Base-by-base conservation (phyloP, 2,113 vertebrate species). In the Tenebrosternarchus preto region DNA sequence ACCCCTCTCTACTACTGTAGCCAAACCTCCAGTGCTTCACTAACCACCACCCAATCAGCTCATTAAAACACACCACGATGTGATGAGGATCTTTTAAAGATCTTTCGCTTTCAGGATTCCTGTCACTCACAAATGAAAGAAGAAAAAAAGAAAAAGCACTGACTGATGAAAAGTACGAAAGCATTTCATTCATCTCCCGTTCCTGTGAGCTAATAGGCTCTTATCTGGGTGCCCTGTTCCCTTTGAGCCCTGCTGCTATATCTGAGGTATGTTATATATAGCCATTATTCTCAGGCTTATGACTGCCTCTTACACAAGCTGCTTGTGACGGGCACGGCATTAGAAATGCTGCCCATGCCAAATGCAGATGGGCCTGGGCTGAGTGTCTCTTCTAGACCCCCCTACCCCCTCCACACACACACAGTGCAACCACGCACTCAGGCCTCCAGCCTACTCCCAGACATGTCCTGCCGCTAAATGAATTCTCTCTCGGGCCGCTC, bases 241-340 rank as follows among this genome's bases (percentile, higher is more conserved):
- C 75, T 82, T 73, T 83, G 80, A 85, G 84, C 80, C n/a, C 64
- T 22, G 53, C 80, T 80, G 78, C 78, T 87, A 87, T 87, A 87
- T 86, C 82, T 78, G 56, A 86, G 84, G 76, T 81, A 83, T 27
- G 85, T 89, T 92, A 91, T 90, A 88, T 92, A 92, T 93, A 93
- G 91, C 86, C 22, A 50, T 82, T 83, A 87, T 90, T 81, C 86
- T 71, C 25, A 63, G 89, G 91, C 91, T 89, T 88, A 90, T 92
- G 91, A 91, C 88, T 85, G 83, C 73, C 86, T 87, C 88, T 88
- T 89, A 88, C 86, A 90, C 87, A 88, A 86, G 87, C 88, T 89
- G 87, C 87, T 74, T 78, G 84, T 87, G 91, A 92, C 83, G 85
- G 84, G 77, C 84, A 16, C 69, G 83, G 75, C 53, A 80, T 80